Base-by-base conservation (phyloP, 2,888 invertebrate species). In the Nephrocerus scutellatus region DNA sequence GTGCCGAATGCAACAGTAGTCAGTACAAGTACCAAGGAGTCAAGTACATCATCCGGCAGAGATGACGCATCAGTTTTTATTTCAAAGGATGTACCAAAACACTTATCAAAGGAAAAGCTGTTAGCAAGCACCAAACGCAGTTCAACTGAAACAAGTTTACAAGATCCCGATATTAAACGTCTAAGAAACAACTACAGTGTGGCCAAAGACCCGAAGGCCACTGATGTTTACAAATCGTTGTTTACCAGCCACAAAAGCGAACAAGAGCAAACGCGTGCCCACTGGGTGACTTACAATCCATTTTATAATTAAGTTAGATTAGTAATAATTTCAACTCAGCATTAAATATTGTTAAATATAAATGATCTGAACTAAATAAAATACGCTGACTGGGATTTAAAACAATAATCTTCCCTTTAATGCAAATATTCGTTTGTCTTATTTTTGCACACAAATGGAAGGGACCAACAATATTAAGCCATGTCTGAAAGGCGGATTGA, bases 281-380 rank as follows among this genome's bases (percentile, higher is more conserved):
- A 97, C 64, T 98, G 97, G 98, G 82, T 97, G 38, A 97, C 97
- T 0, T 95, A 91, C 58, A 97, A 97, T 74, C 97, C 97, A 33
- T 89, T 89, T 68, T 90, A 89, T 64, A 89, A 89, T 71, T 84
- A 70, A 72, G 15, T 6, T 24, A n/a, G n/a, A n/a, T n/a, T n/a
- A n/a, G n/a, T n/a, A n/a, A n/a, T n/a, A n/a, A n/a, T n/a, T n/a
- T n/a, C n/a, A n/a, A n/a, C n/a, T n/a, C n/a, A n/a, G n/a, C n/a
- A n/a, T n/a, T n/a, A n/a, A n/a, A n/a, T n/a, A n/a, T n/a, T n/a
- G n/a, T n/a, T n/a, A n/a, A n/a, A n/a, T n/a, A n/a, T n/a, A n/a
- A n/a, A n/a, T n/a, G n/a, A n/a, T n/a, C n/a, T n/a, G n/a, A n/a
- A n/a, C n/a, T n/a, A n/a, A n/a, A n/a, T n/a, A n/a, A n/a, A n/a